Base-by-base conservation (phyloP, 2,888 invertebrate genomes). In the Drosophila prostipennis region DNA sequence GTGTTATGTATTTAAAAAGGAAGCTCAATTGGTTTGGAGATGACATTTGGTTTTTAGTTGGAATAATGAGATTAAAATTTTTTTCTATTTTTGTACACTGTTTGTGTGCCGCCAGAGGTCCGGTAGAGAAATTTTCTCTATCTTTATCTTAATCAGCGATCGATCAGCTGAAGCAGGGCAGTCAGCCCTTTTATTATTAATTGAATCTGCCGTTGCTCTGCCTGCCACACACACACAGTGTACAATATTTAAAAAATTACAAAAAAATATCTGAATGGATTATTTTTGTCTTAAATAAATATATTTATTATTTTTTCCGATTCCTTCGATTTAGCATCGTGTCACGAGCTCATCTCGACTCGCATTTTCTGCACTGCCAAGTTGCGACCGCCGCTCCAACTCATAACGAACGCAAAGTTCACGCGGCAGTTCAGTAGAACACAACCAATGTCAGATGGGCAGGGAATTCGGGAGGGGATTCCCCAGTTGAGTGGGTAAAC, bases 331-430 rank as follows among this genome's bases (percentile, higher is more conserved):
- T 6, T 7, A 10, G 0, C 6, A 61, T 39, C 64, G 64, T 65
- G 69, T 54, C 64, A 65, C 64, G 68, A 39, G 37, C 26, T 19
- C 65, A 49, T 45, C 70, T 40, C 70, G 16, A 32, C 34, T 42
- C 26, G 45, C 46, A 45, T 51, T 46, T 55, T 36, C 60, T 45
- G 34, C 70, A 14, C 37, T 54, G 29, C 39, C 34, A 10, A 36
- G 42, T n/a, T 26, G 26, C 45, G 40, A 40, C 40, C 40, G 45
- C 45, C 26, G 43, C 39, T 39, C 16, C 45, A 68, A 64, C 64
- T 87, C 87, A 87, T 82, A 82, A 87, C 85, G 69, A 86, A 86
- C 80, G 83, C 80, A 80, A 76, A 65, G 71, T 71, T 71, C 71
- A 71, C 52, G 61, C 48, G 54, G 67, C 48, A 59, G 76, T 76